These are phyloP conservation scores for Rhyacichthys aspro DNA, from an alignment of 2,797 vertebrate genomes.

Conservation along the genomic window DNA sequence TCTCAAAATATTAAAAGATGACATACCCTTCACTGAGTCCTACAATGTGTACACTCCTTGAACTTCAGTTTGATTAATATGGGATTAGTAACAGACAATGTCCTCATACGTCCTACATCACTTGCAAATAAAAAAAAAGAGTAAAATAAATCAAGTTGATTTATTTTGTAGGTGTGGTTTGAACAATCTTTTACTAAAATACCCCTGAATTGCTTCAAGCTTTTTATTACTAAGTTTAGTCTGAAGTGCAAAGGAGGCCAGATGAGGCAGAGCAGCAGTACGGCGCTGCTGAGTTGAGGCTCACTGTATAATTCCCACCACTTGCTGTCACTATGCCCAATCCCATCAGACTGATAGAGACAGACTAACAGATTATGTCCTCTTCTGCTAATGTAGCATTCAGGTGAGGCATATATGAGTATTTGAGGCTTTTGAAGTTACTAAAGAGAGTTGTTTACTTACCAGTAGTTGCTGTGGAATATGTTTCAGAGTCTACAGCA, in stretches of 20 bases:
- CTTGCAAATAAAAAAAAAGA: slow-evolving; percentile 4
- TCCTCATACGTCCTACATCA: slow-evolving; percentile 56
- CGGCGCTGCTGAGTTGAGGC: slow-evolving; percentile 38
- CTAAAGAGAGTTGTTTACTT: slow-evolving; percentile 47
- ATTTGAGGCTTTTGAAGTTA: slow-evolving; percentile 73
- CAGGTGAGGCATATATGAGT: slow-evolving; percentile 55
- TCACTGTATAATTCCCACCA: slow-evolving; percentile 33
- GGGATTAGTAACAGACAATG: neutral
- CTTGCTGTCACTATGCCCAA: slow-evolving; percentile 25
- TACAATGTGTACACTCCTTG: no score
- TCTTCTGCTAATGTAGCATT: slow-evolving; percentile 35
- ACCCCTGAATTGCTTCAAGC: slow-evolving; percentile 43
- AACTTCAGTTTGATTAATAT: no score
- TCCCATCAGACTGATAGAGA: slow-evolving; percentile 13
- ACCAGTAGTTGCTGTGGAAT: slow-evolving; percentile 39
- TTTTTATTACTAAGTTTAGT: slow-evolving; percentile 65
- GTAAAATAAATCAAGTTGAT: slow-evolving; percentile 13
- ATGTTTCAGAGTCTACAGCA: slow-evolving; percentile 42
- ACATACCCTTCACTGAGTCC: no score
- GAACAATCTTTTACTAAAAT: slow-evolving; percentile 17
- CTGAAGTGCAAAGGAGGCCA: slow-evolving; percentile 43
- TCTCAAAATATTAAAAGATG: no score
- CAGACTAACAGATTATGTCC: slow-evolving; percentile 26
- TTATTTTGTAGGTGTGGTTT: slow-evolving; percentile 15
- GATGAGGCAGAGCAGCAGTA: slow-evolving; percentile 36